phyloP scores from a whole-genome alignment of 2,797 vertebrate genomes.

The Todus mexicanus region DNA sequence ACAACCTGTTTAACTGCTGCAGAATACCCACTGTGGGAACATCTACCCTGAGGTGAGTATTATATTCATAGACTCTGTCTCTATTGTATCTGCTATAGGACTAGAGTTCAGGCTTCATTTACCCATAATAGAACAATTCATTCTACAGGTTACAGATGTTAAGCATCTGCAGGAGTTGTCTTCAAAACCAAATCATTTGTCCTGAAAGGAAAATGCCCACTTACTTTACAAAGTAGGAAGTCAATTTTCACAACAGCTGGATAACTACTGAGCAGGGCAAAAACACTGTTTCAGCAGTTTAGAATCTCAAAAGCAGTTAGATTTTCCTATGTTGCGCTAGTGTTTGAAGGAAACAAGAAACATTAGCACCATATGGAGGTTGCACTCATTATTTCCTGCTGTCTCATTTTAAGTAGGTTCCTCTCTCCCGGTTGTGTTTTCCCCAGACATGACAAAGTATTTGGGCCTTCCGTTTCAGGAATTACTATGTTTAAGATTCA shows the following conservation, averaged over 20 bases:
- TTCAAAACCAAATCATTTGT: not conserved
- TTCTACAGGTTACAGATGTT: not conserved
- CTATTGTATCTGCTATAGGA: not conserved
- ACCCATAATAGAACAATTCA: not conserved
- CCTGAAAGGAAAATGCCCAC: not conserved
- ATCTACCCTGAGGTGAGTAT: not conserved
- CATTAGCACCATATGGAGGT: not conserved
- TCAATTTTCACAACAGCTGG: not conserved
- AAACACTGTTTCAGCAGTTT: not conserved
- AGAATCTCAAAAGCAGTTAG: not conserved
- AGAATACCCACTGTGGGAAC: not conserved
- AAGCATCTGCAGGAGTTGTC: not conserved
- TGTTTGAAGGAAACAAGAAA: not conserved
- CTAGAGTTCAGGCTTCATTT: not conserved
- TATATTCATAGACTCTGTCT: not conserved
- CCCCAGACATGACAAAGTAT: not conserved
- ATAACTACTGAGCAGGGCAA: not conserved
- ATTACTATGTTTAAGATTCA: not conserved
- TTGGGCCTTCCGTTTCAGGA: not conserved
- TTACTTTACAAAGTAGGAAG: not conserved
- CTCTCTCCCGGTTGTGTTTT: not conserved
- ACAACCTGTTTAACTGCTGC: not conserved
- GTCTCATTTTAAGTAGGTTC: not conserved
- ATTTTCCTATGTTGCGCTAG: not conserved
- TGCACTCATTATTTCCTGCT: not conserved